Conservation (phyloP, 2,113 vertebrate species). For the Aphyosemion australe region DNA sequence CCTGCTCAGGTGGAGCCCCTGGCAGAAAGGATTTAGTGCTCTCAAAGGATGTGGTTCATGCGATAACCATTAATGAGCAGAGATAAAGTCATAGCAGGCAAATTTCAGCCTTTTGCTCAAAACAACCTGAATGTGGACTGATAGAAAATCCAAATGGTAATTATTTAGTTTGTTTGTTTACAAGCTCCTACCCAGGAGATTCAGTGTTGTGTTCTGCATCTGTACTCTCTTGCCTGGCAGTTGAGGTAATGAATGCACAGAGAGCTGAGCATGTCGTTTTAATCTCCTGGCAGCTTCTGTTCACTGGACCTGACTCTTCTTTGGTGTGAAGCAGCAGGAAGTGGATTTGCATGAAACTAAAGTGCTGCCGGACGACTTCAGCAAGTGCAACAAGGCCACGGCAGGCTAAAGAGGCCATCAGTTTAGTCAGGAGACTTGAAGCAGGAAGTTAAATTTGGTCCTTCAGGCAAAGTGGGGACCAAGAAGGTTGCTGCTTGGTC, state of each 20-base stretch:
- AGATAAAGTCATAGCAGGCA: constrained; percentile 31
- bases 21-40: constrained; percentile 6
- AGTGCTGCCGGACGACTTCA: neutral
- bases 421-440: constrained; percentile 16
- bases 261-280: constrained; percentile 9
- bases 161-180: constrained; percentile 17
- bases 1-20: neutral
- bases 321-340: constrained; percentile 3
- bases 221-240: constrained; percentile 7
- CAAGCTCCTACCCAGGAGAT: neutral
- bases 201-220: constrained; percentile 12
- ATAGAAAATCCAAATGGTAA: constrained; percentile 20
- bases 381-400: neutral
- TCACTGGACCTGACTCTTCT: constrained; percentile 20
- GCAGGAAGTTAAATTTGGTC: constrained; percentile 37
- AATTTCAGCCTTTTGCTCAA: constrained; percentile 10
- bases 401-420: constrained; percentile 19
- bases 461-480: constrained; percentile 38
- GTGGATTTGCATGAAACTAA: neutral
- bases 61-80: constrained; percentile 20
- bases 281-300: constrained; percentile 22
- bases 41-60: neutral
- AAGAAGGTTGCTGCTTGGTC: constrained; percentile 39
- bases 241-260: constrained; percentile 26
- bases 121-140: constrained; percentile 18